Evolutionary conservation across 1,140 invertebrate species (phyloP), one percentile per base, ranked within the genome.

Genomic region (Coelopa frigida): DNA sequence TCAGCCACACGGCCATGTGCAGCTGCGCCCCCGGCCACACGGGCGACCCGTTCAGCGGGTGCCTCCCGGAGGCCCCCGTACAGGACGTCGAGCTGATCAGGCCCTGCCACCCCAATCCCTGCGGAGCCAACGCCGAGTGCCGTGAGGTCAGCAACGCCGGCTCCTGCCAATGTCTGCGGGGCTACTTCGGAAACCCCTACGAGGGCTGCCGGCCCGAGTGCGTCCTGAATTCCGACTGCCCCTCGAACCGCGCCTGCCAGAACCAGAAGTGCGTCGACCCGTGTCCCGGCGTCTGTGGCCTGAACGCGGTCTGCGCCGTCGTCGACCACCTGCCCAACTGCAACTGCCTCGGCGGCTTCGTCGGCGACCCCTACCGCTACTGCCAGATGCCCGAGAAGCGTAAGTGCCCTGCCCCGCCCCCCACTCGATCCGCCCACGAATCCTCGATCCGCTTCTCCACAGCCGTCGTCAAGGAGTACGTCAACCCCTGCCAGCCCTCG

Each of bases 261-360:
- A 82, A 85, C 59, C 75, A 84, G 53, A 85, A 84, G 71, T 89
- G 87, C 60, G 73, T 75, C 23, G 80, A 89, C 64, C 85, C 86
- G 12, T 90, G 87, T 48, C 75, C 77, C 4, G 84, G 84, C 32
- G 77, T 81, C 3, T 92, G 88, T 71, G 87, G 86, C 7, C 47
- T 69, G n/a, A 77, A 78, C 55, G 80, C 84, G 7, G 53, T 73
- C 31, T 87, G 85, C 57, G 75, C 75, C 55, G 81, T 82, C 3
- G 71, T 82, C 4, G 83, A 82, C 61, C 84, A 87, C 59, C 78
- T 76, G 53, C 82, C 85, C 2, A 81, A 80, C 22, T 88, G 85
- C 51, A 77, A 75, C 36, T 89, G 86, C 66, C 68, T 74, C 18
- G 57, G 70, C 39, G 78, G 78, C 22, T 81, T 77, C 53, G 79